Evolutionary conservation across 2,113 vertebrate genomes (phyloP), one percentile per base, ranked within the genome.

Genomic region (Spermophilus dauricus): DNA sequence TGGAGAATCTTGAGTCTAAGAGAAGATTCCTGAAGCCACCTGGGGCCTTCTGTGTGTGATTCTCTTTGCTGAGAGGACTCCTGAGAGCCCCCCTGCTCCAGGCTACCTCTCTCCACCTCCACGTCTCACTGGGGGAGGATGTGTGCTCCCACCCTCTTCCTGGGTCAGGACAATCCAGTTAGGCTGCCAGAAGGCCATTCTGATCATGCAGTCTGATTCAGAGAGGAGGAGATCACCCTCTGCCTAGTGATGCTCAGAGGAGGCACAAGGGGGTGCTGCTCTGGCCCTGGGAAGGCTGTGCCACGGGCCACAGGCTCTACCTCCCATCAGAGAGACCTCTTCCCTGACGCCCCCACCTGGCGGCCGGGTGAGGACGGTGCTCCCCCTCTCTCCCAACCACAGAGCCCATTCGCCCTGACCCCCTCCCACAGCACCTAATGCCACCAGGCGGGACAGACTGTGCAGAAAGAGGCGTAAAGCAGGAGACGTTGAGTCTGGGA

Each of bases 1-100:
- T 69, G 78, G 61, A 4, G 11, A 88, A 90, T 34, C 51, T 34
- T 12, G 28, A 75, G 30, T 80, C 56, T 91, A 6, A 34, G 1
- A 39, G 92, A 92, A 95, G 65, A 65, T 56, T 91, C 87, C n/a
- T 6, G n/a, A 75, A 91, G 58, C 56, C 63, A 6, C 39, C 67
- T 18, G 61, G 69, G 37, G 34, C 77, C 12, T 4, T 77, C 48
- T 65, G 42, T 45, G 77, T 28, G 24, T 39, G 18, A 85, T 4
- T 24, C 37, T 73, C 53, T 82, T 34, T 61, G 48, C 92, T 70
- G 81, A 67, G 80, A 51, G 1, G 10, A 51, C 70, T 80, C 77
- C 48, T 8, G 45, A 91, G 77, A 78, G 65, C 22, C 7, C 4
- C 61, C 48, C 67, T 13, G 7, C 14, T 58, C 45, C 5, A 0